phyloP scores from a whole-genome alignment of 2,797 vertebrate genomes.

The Acanthopagrus latus region DNA sequence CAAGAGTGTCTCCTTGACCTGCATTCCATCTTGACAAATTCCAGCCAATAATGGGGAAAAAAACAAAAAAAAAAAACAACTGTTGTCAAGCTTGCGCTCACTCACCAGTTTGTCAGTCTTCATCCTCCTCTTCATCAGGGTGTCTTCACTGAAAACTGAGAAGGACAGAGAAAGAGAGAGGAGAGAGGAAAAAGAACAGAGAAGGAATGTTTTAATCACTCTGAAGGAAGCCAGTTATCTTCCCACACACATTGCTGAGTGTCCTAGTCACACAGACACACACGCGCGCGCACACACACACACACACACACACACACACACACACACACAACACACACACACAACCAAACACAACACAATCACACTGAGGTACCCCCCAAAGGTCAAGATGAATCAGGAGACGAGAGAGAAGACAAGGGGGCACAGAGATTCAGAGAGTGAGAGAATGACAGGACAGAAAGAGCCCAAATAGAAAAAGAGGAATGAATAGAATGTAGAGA shows the following conservation, averaged over 20 bases:
- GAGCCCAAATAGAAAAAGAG: slow-evolving; percentile 55
- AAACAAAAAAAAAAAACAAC: slow-evolving; percentile 7
- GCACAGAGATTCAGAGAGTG: background rate
- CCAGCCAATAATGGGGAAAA: background rate
- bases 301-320: slow-evolving; percentile 34
- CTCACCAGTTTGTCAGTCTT: slow-evolving; percentile 69
- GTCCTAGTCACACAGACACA: slow-evolving; percentile 63
- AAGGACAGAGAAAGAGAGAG: slow-evolving; percentile 42
- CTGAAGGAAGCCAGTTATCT: slow-evolving; percentile 72
- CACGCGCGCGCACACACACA: slow-evolving; percentile 42
- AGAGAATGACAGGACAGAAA: slow-evolving; percentile 57
- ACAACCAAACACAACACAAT: slow-evolving; percentile 22
- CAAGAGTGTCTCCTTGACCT: background rate
- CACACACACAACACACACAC: no score
- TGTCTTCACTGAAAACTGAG: slow-evolving; percentile 57
- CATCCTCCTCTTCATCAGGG: slow-evolving; percentile 68
- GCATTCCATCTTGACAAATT: slow-evolving; percentile 33
- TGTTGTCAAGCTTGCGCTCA: slow-evolving; percentile 40
- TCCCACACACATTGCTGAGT: slow-evolving; percentile 72
- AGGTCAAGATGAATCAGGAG: slow-evolving; percentile 70
- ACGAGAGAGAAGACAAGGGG: slow-evolving; percentile 2
- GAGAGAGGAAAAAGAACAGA: slow-evolving; percentile 45
- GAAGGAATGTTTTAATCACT: slow-evolving; percentile 78
- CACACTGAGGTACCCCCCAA: slow-evolving; percentile 41
- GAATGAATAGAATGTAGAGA: slow-evolving; percentile 68